Base-by-base conservation (phyloP, 2,113 vertebrate genomes). In the Jaculus jaculus region DNA sequence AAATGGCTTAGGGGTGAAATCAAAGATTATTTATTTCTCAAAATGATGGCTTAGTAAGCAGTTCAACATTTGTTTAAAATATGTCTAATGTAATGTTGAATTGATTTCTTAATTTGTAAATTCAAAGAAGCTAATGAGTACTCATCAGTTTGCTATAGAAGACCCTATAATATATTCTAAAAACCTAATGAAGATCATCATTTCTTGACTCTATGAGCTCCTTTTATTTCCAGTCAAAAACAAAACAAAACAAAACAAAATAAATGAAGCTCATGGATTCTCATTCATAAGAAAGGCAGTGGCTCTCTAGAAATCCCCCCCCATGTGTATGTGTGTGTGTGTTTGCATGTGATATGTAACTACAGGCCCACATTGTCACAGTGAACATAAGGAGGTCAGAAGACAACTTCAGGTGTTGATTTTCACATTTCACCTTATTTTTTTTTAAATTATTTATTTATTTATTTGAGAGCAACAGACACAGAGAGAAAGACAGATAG, bases 41-140 rank as follows among this genome's bases (percentile, higher is more conserved):
- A 82, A 92, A 94, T 91, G 85, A 96, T 89, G 87, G 95, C 81
- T 95, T 92, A 93, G 11, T 54, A 54, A 54, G 95, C 91, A 95
- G 87, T 81, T 96, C 72, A 89, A 58, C n/a, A 82, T 87, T 82
- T 63, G 84, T 94, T 91, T 91, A 84, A 87, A 88, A n/a, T 77
- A 84, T 74, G 21, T 91, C 83, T 86, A 94, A 94, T 94, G 91
- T 21, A 95, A 94, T 87, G 30, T n/a, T 72, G 66, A 92, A 95
- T 85, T 91, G 75, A 93, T 93, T 92, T 87, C 89, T 68, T 95
- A 97, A 89, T 96, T 96, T 93, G 91, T 91, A 91, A 92, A 92
- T 91, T 93, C 51, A 89, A 72, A 91, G 90, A 93, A 65, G 47
- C 81, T 89, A 85, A 78, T 81, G 73, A 81, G 83, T 24, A 61